These are phyloP conservation scores for Riptortus pedestris DNA, from an alignment of 1,140 invertebrate genomes.

Conservation along the genomic window DNA sequence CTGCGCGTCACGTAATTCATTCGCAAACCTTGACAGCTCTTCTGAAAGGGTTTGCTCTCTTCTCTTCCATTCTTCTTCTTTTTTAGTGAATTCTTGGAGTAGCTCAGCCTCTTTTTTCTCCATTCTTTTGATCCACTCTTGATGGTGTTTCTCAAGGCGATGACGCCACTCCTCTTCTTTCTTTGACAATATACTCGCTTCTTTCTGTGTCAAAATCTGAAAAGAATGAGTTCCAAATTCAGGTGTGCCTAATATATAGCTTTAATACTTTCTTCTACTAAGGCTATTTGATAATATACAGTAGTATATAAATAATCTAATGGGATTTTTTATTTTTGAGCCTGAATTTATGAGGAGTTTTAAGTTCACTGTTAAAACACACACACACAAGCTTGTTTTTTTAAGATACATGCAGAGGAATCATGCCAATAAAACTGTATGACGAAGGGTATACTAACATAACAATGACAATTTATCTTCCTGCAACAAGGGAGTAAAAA, in stretches of 20 bases:
- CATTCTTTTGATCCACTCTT: conserved; percentile 45
- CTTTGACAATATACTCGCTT: conserved; percentile 39
- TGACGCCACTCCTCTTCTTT: conserved; percentile 45
- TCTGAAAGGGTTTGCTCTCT: conserved; percentile 44
- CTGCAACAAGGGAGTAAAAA: too few relatives aligned
- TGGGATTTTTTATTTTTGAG: neutral
- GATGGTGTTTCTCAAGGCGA: conserved; percentile 44
- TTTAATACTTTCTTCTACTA: neutral
- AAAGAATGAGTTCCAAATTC: neutral
- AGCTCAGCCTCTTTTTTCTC: conserved; percentile 45
- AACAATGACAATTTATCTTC: too few relatives aligned
- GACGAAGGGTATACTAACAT: too few relatives aligned
- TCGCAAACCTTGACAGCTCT: conserved; percentile 42
- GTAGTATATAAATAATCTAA: neutral
- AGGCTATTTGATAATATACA: neutral
- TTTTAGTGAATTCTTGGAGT: conserved; percentile 42
- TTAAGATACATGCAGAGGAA: neutral
- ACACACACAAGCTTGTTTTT: neutral
- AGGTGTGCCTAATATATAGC: neutral
- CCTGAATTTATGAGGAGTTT: neutral
- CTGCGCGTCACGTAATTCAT: conserved; percentile 48
- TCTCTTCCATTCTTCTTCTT: conserved; percentile 54
- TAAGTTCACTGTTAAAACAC: neutral
- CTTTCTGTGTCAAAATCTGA: conserved; percentile 37
- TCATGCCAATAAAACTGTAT: too few relatives aligned